phyloP scores from a whole-genome alignment of 2,113 vertebrate species.

The Donacobius atricapilla region DNA sequence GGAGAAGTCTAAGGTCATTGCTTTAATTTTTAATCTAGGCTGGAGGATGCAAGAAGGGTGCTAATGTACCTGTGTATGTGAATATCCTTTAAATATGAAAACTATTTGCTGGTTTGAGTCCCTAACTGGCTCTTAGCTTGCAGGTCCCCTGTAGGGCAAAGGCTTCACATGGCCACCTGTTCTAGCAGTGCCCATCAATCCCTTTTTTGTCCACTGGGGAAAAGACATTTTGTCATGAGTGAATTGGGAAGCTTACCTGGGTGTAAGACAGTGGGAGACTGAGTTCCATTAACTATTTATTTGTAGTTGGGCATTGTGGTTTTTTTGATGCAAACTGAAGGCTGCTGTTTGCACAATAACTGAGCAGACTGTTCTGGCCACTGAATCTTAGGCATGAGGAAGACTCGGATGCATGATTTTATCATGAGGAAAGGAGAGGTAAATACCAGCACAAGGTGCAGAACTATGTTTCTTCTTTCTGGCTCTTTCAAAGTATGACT shows the following conservation, averaged over 20 bases:
- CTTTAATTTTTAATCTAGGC: neutral
- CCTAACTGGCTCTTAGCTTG: neutral
- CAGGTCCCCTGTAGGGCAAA: neutral
- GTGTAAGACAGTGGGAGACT: neutral
- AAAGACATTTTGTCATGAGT: neutral
- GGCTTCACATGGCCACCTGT: neutral
- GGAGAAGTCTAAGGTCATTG: neutral
- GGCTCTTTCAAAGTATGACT: constrained; percentile 14
- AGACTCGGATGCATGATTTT: neutral
- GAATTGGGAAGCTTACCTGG: neutral
- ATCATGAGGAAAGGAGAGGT: neutral
- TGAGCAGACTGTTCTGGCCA: neutral
- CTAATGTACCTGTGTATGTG: neutral
- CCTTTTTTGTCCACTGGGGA: neutral
- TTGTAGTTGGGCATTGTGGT: neutral
- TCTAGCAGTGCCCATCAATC: neutral
- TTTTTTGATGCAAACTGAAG: neutral
- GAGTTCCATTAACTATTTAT: neutral
- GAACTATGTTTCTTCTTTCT: constrained; percentile 4
- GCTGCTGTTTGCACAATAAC: neutral
- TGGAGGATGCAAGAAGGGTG: neutral
- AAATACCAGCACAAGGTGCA: neutral
- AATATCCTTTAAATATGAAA: neutral
- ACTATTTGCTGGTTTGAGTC: neutral
- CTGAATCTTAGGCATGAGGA: neutral